These are phyloP conservation scores for Nanger granti DNA, from an alignment of 2,113 vertebrate species.

Conservation along the genomic window DNA sequence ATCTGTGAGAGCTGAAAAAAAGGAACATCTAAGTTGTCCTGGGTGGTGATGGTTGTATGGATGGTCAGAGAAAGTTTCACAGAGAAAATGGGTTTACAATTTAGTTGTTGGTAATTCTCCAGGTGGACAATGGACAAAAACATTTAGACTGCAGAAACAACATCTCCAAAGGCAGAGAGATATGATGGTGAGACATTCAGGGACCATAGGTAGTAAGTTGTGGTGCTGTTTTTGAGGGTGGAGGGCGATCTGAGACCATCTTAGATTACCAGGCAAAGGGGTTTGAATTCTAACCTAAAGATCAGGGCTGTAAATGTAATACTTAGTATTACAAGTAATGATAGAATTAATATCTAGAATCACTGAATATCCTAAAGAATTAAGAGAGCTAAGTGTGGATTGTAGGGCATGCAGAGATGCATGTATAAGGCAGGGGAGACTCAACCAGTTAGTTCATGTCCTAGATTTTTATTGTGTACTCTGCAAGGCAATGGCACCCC, in stretches of 20 bases:
- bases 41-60: background rate
- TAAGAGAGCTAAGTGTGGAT: background rate
- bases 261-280: background rate
- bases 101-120: background rate
- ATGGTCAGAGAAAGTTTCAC: background rate
- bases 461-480: background rate
- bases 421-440: background rate
- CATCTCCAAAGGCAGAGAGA: background rate
- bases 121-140: background rate
- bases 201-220: background rate
- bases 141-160: background rate
- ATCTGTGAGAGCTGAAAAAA: background rate
- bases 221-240: background rate
- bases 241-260: background rate
- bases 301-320: background rate
- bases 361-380: background rate
- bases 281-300: background rate
- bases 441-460: background rate
- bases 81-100: background rate
- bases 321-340: background rate
- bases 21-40: background rate
- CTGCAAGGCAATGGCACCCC: background rate
- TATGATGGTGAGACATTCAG: background rate
- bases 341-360: background rate
- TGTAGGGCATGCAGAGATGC: background rate